Conservation (phyloP, 2,797 vertebrate species). For the Phalanger gymnotis region DNA sequence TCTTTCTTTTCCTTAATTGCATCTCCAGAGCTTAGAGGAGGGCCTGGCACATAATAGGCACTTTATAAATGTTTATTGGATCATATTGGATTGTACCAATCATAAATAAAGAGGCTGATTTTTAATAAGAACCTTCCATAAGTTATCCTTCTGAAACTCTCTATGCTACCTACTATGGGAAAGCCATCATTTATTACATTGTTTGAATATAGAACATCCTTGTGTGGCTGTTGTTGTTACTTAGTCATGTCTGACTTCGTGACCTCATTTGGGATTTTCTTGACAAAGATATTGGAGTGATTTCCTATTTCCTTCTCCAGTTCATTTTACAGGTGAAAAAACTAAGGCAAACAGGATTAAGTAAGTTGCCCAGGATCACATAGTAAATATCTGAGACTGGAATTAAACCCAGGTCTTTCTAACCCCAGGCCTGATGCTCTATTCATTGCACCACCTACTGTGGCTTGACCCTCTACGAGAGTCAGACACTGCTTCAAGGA, state of each 20-base stretch:
- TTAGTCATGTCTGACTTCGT: not conserved
- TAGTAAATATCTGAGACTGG: not conserved
- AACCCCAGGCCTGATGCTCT: too few relatives aligned
- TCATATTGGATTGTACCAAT: not conserved
- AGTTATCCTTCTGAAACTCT: not conserved
- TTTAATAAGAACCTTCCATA: not conserved
- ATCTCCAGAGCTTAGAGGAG: not conserved
- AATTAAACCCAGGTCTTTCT: not conserved
- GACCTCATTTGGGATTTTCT: not conserved
- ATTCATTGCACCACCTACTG: too few relatives aligned
- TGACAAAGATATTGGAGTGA: too few relatives aligned
- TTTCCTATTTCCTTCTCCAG: too few relatives aligned
- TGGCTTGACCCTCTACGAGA: too few relatives aligned
- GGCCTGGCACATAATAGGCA: not conserved
- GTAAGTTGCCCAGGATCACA: not conserved
- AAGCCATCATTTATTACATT: not conserved
- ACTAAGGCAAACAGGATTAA: too few relatives aligned
- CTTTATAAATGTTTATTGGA: not conserved
- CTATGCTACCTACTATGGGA: not conserved
- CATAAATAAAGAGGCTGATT: not conserved
- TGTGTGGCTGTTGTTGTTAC: not conserved
- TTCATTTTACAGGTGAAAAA: too few relatives aligned
- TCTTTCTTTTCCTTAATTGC: not conserved
- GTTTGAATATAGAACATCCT: not conserved
- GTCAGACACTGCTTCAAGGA: too few relatives aligned